Evolutionary conservation across 2,888 invertebrate genomes (phyloP), one percentile per base, ranked within the genome.

Genomic region (Trissolcus brochymenae): DNA sequence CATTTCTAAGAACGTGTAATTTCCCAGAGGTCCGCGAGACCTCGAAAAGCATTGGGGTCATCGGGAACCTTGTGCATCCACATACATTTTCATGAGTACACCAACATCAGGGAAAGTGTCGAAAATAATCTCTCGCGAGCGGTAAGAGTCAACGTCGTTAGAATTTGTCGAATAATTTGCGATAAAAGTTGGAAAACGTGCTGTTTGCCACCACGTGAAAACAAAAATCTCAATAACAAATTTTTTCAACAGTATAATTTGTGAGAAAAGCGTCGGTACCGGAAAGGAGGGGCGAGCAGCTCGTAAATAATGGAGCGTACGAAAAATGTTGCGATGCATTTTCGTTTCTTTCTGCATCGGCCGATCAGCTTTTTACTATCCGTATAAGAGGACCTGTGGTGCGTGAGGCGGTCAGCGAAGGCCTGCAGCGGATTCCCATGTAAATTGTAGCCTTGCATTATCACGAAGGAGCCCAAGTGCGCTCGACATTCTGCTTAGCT

Each of bases 1-100:
- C 73, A 65, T 77, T 73, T 68, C 72, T 65, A 62, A 62, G 64
- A 77, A 68, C 61, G 14, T 59, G 75, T 78, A 75, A 78, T 78
- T 78, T 78, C 74, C 78, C 78, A 78, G 55, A 74, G 78, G 75
- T 67, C 62, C 70, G 70, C 62, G 61, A 65, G 62, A 78, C 70
- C 71, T 67, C 73, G 60, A 65, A 78, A 78, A 70, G 60, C 67
- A 50, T 74, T 64, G 74, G 71, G 71, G 75, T 75, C 75, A 78
- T 75, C 64, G 62, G 17, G 67, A 65, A 60, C 71, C 62, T 70
- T 54, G n/a, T n/a, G 55, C 57, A 66, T 72, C 53, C 50, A 53
- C 59, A 64, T 67, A 71, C 59, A 68, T 67, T 67, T 78, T 75
- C 50, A 75, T 75, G 66, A 62, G 35, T 46, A 16, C 46, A 40